phyloP scores from a whole-genome alignment of 37 sponge, comb jelly and placozoan species.

The Dysidea cf. avara region DNA sequence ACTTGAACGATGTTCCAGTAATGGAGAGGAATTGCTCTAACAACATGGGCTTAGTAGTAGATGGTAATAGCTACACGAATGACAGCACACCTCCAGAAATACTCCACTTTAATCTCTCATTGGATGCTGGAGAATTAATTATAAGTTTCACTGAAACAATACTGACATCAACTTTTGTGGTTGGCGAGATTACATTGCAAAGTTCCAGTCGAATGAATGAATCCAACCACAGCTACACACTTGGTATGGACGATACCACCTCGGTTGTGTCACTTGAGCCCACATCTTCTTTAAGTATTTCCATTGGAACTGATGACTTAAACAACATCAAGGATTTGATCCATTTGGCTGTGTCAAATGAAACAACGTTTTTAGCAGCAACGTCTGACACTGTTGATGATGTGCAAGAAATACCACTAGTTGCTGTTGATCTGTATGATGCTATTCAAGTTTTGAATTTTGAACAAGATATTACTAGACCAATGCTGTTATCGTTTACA shows the following conservation, averaged over 20 bases:
- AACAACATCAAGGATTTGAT: slow-evolving; percentile 73
- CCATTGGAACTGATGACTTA: slow-evolving; percentile 47
- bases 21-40: slow-evolving; percentile 45
- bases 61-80: slow-evolving; percentile 35
- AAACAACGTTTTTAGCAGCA: slow-evolving; percentile 64
- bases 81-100: slow-evolving; percentile 73
- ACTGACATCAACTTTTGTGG: slow-evolving; percentile 36
- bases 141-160: slow-evolving; percentile 83
- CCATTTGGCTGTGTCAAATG: slow-evolving; percentile 56
- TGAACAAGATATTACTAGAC: slow-evolving; percentile 51
- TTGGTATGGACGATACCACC: slow-evolving; percentile 19
- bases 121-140: slow-evolving; percentile 49
- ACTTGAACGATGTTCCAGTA: slow-evolving; percentile 58
- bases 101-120: slow-evolving; percentile 56
- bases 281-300: slow-evolving; percentile 54
- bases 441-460: slow-evolving; percentile 54
- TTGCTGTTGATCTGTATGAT: slow-evolving; percentile 14
- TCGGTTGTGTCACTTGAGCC: slow-evolving; percentile 35
- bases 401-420: slow-evolving; percentile 52
- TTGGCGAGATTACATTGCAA: slow-evolving; percentile 56
- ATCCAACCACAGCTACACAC: slow-evolving; percentile 31
- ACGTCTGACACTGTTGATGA: slow-evolving; percentile 44
- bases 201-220: slow-evolving; percentile 11
- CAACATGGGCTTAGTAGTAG: slow-evolving; percentile 21
- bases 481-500: slow-evolving; percentile 36